Percentiles rank a stretch among this genome's conserved stretches.
Evolutionary conservation across 2,113 vertebrate genomes (phyloP).

Genomic region (Heptranchias perlo): DNA sequence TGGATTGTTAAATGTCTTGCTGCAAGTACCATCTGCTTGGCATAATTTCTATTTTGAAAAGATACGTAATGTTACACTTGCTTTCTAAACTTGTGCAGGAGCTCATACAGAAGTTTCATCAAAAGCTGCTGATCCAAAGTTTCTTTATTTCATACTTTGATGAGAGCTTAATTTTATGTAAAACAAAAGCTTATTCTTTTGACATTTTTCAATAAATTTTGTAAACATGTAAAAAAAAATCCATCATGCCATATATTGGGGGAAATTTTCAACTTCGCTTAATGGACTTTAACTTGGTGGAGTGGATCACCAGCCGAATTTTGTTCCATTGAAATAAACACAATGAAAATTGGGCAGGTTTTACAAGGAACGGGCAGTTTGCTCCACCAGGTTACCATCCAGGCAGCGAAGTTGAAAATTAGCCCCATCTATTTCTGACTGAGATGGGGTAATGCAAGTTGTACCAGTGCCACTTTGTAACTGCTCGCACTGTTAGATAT

Average conservation of each 20-base stretch:
- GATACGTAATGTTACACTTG: not conserved
- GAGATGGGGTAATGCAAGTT: not conserved
- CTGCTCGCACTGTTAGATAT: not conserved
- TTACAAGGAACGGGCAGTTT: no score
- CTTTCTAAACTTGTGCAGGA: not conserved
- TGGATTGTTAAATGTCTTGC: not conserved
- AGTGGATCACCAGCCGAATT: not conserved
- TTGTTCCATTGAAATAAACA: not conserved
- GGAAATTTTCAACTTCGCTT: not conserved
- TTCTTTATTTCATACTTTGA: not conserved
- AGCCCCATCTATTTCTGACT: not conserved
- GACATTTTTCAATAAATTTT: not conserved
- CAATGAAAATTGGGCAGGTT: no score
- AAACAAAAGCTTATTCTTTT: not conserved
- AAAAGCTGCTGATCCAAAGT: not conserved
- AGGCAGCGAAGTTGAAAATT: no score
- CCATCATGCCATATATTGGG: not conserved
- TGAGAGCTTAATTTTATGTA: not conserved
- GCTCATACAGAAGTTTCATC: not conserved
- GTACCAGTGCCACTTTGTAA: not conserved
- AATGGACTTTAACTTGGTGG: not conserved
- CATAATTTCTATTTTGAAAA: slow-evolving; percentile 9
- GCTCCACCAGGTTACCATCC: no score
- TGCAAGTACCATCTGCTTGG: not conserved
- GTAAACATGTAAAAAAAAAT: not conserved